phyloP scores from a whole-genome alignment of 2,888 invertebrate genomes.

The Mechanitis mazaeus region DNA sequence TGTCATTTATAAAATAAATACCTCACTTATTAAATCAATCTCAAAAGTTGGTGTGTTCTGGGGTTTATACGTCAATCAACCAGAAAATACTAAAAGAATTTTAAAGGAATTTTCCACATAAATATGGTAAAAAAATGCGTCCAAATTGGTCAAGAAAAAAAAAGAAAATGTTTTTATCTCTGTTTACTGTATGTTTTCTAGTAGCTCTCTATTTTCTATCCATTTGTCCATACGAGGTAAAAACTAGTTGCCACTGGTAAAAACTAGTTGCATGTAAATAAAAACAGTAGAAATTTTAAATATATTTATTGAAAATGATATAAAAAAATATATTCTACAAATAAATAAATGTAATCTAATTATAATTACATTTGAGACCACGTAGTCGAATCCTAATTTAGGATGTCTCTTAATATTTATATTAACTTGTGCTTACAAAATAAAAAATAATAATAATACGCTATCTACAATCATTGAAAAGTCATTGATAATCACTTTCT shows the following conservation, averaged over 20 bases:
- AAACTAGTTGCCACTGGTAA: background rate
- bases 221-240: too few species aligned
- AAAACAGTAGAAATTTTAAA: conserved; percentile 19
- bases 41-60: too few species aligned
- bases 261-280: conserved; percentile 6
- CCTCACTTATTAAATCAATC: too few species aligned
- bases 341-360: conserved; percentile 27
- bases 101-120: too few species aligned
- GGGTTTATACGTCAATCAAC: too few species aligned
- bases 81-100: too few species aligned
- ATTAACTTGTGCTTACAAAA: background rate
- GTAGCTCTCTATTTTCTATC: too few species aligned
- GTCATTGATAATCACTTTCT: conserved; percentile 1
- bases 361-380: conserved; percentile 38
- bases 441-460: conserved; percentile 1
- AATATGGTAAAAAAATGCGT: too few species aligned
- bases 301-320: conserved; percentile 14
- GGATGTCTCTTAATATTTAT: conserved; percentile 34
- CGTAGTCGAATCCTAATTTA: conserved; percentile 62
- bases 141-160: too few species aligned
- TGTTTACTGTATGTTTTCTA: too few species aligned
- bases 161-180: too few species aligned
- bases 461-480: background rate
- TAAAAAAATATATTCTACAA: conserved; percentile 18
- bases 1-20: too few species aligned